phyloP scores from a whole-genome alignment of 2,113 vertebrate genomes.

The Sialia sialis region DNA sequence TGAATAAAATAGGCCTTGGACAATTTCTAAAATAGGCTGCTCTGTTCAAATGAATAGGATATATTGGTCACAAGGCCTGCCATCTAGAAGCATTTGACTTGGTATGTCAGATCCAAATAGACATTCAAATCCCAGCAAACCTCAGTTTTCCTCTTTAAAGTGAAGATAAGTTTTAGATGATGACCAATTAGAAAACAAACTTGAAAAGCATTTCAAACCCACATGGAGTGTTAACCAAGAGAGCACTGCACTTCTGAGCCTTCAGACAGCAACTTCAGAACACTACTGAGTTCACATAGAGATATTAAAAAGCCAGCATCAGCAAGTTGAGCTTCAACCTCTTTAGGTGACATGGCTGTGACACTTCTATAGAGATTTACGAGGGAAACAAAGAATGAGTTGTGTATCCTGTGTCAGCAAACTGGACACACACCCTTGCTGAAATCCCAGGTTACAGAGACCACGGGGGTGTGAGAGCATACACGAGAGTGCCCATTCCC shows the following conservation, averaged over 20 bases:
- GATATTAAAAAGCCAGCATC: background rate
- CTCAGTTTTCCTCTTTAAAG: background rate
- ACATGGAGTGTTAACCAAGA: background rate
- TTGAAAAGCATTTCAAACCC: background rate
- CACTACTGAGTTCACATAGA: background rate
- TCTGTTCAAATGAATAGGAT: conserved; percentile 4
- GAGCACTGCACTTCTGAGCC: background rate
- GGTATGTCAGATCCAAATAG: background rate
- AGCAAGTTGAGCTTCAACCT: background rate
- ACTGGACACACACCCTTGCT: background rate
- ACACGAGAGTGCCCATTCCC: rapidly evolving
- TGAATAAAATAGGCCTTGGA: conserved; percentile 5
- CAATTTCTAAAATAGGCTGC: background rate
- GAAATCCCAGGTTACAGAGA: background rate
- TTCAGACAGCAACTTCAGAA: background rate
- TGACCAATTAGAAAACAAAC: background rate
- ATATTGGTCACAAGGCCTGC: background rate
- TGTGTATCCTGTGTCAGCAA: background rate
- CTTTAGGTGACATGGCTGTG: background rate
- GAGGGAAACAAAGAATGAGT: background rate
- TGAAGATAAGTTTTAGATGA: background rate
- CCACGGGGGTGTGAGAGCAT: background rate
- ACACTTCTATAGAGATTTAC: background rate
- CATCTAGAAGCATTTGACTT: background rate
- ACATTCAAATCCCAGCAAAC: background rate